phyloP scores from a whole-genome alignment of 2,797 vertebrate genomes.

The Myiothlypis coronata region DNA sequence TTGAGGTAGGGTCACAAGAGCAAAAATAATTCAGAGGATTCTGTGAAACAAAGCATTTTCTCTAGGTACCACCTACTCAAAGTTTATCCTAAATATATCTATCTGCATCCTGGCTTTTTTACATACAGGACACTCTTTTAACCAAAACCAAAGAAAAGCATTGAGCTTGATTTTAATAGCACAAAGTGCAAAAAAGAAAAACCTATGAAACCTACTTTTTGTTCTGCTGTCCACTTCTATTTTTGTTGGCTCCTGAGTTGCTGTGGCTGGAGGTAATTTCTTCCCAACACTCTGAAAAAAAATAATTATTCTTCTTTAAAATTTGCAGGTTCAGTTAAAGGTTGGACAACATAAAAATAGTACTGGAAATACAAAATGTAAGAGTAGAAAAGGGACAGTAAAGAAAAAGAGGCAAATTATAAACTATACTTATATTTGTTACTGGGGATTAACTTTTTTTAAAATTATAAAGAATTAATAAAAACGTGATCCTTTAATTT shows the following conservation, averaged over 20 bases:
- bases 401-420: background rate
- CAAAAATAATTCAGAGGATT: background rate
- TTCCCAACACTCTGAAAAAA: conserved; percentile 78
- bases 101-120: background rate
- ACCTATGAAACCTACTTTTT: conserved; percentile 81
- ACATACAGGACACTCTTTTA: background rate
- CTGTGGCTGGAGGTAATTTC: conserved; percentile 77
- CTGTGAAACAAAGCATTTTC: background rate
- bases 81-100: background rate
- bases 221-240: conserved; percentile 87
- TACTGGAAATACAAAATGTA: background rate
- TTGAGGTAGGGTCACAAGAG: background rate
- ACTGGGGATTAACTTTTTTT: background rate
- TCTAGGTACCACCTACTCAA: background rate
- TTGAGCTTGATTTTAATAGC: background rate
- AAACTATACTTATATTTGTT: background rate
- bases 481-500: background rate
- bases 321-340: conserved; percentile 5
- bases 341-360: background rate
- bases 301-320: conserved; percentile 50
- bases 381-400: background rate
- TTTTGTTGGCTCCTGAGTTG: conserved; percentile 85
- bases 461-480: background rate
- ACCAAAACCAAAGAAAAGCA: background rate
- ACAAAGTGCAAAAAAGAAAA: conserved; percentile 23